Evolutionary conservation across 1,140 invertebrate genomes (phyloP), one percentile per base, ranked within the genome.

Genomic region (Riptortus pedestris): DNA sequence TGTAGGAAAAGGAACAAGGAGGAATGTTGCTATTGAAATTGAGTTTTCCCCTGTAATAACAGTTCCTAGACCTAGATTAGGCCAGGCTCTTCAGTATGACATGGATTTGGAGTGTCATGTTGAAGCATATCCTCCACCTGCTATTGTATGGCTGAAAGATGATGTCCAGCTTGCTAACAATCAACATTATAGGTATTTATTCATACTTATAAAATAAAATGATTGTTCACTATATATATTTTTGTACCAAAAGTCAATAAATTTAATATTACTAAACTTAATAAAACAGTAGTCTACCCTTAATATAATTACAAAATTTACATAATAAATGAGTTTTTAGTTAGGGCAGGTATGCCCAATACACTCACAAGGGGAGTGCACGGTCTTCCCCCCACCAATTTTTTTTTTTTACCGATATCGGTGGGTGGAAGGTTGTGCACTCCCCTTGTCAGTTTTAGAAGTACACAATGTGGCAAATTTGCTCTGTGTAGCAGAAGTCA

Each of bases 21-120:
- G 91, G 69, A 93, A 93, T 70, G 89, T 94, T 67, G 90, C 89
- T 63, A 80, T 95, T 1, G 91, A 94, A 75, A 87, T 93, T 24
- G 90, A 93, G 75, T 92, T 91, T 70, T 78, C 88, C 0, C 91
- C 92, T 0, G 86, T 92, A 0, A 88, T 95, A 29, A 85, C 83
- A 2, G 87, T 90, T 16, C 86, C 88, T 0, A 78, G 87, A 52
- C 88, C 88, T 0, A 79, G 88, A 14, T 76, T 93, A 18, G 88
- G 88, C 22, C 86, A 95, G 79, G 91, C 91, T 3, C 74, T 94
- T 4, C 90, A 92, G 72, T 94, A 91, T 70, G 90, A 94, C 69
- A 92, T 92, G 86, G 91, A 95, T 71, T 72, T 96, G 63, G 89
- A 93, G 70, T 96, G 92, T 71, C 89, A 92, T 70, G 85, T 95